phyloP scores from a whole-genome alignment of 2,113 vertebrate species.

The Aspidoscelis tigris region DNA sequence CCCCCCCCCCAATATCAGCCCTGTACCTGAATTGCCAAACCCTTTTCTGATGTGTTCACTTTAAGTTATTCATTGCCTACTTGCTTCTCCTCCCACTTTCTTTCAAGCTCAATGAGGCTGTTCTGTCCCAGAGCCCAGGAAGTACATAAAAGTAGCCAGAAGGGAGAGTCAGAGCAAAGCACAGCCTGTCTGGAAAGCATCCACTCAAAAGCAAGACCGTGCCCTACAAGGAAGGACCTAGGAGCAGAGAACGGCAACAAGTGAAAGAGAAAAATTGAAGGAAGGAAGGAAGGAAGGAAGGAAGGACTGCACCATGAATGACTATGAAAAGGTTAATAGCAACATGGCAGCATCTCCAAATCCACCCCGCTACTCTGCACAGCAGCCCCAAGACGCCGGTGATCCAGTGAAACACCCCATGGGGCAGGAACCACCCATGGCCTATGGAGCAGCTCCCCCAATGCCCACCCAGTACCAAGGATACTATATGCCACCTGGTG shows the following conservation, averaged over 20 bases:
- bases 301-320: not conserved
- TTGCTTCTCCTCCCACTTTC: not conserved
- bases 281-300: not conserved
- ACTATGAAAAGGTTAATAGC: not conserved
- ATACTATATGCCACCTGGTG: not conserved
- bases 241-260: too few relatives aligned
- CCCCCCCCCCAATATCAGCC: too few relatives aligned
- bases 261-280: not conserved
- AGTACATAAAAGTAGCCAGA: not conserved
- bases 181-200: too few relatives aligned
- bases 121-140: too few relatives aligned
- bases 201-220: too few relatives aligned
- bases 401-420: not conserved
- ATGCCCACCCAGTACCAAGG: not conserved
- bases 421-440: not conserved
- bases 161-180: not conserved
- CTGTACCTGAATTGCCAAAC: not conserved
- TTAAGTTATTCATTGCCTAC: not conserved
- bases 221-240: not conserved
- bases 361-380: not conserved
- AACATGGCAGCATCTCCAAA: fast-evolving
- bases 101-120: too few relatives aligned
- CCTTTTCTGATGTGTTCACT: not conserved
- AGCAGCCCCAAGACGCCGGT: not conserved
- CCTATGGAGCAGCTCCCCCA: not conserved